Percentiles rank a stretch among this genome's conserved stretches.
Evolutionary conservation across 2,888 invertebrate species (phyloP).

Genomic region (Lasioglossum morio): DNA sequence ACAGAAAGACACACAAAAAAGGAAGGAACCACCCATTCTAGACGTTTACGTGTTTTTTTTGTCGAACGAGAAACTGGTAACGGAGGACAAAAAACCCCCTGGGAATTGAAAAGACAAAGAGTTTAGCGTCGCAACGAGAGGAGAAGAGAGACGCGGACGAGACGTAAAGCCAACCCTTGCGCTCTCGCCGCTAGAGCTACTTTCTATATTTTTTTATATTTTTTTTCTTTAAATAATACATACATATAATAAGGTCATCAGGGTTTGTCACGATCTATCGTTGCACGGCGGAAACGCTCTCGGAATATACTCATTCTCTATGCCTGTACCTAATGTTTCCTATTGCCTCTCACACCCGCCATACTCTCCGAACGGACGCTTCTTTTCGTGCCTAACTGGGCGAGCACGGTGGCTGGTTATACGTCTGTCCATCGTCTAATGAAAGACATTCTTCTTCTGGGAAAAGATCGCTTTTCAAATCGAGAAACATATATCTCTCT

Average conservation of each 20-base stretch:
- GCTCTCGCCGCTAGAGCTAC: not conserved
- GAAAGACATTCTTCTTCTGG: not conserved
- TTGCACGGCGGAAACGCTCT: constrained; percentile 42
- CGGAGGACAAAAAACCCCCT: no score
- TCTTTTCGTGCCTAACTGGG: constrained; percentile 34
- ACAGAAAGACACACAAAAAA: constrained; percentile 35
- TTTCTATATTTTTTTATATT: not conserved
- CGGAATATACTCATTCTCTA: constrained; percentile 14
- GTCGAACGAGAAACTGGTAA: constrained; percentile 36
- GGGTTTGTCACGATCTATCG: constrained; percentile 20
- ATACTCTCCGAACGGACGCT: constrained; percentile 14
- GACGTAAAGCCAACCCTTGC: constrained; percentile 47
- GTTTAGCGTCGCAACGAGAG: not conserved
- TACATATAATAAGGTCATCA: not conserved
- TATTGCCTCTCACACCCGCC: not conserved
- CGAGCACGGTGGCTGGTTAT: constrained; percentile 50
- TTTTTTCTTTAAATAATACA: not conserved
- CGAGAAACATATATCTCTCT: not conserved
- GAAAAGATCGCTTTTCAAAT: not conserved
- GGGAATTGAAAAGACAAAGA: not conserved
- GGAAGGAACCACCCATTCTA: constrained; percentile 79
- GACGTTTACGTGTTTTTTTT: constrained; percentile 79
- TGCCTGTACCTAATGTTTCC: not conserved
- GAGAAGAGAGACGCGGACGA: not conserved
- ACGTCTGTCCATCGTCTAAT: constrained; percentile 36